phyloP scores from a whole-genome alignment of 2,113 vertebrate species.

The Mungos mungo region DNA sequence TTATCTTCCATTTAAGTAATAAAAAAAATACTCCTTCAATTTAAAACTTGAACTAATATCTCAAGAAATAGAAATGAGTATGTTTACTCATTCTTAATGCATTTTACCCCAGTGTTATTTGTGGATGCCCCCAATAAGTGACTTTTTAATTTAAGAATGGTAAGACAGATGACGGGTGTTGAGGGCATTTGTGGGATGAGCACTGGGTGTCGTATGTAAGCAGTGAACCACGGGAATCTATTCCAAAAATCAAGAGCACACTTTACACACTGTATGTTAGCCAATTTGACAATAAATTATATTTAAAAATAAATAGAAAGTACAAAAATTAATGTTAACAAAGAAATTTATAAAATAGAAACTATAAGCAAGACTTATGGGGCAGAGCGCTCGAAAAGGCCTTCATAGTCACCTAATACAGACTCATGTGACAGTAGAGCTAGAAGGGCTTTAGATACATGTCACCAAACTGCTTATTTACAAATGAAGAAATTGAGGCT shows the following conservation, averaged over 20 bases:
- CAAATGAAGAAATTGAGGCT: neutral
- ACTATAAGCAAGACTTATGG: neutral
- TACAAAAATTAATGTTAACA: neutral
- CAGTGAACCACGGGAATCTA: too few relatives aligned
- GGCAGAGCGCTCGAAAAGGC: neutral
- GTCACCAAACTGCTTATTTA: neutral
- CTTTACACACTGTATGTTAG: too few relatives aligned
- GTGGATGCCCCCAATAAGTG: neutral
- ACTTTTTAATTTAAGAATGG: neutral
- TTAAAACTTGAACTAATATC: constrained; percentile 3
- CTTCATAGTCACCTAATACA: neutral
- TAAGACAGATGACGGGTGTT: neutral
- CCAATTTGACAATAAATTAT: too few relatives aligned
- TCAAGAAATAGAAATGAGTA: neutral
- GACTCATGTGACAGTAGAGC: neutral
- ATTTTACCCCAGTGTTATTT: neutral
- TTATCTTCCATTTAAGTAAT: neutral
- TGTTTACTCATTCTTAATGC: constrained; percentile 19
- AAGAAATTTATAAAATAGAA: constrained; percentile 25
- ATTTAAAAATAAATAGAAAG: too few relatives aligned
- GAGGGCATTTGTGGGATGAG: too few relatives aligned
- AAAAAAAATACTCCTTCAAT: neutral
- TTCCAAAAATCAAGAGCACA: too few relatives aligned
- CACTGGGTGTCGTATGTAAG: too few relatives aligned
- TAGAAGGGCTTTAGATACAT: neutral